Conservation (phyloP, 2,888 invertebrate genomes). For the Tetranychus truncatus region DNA sequence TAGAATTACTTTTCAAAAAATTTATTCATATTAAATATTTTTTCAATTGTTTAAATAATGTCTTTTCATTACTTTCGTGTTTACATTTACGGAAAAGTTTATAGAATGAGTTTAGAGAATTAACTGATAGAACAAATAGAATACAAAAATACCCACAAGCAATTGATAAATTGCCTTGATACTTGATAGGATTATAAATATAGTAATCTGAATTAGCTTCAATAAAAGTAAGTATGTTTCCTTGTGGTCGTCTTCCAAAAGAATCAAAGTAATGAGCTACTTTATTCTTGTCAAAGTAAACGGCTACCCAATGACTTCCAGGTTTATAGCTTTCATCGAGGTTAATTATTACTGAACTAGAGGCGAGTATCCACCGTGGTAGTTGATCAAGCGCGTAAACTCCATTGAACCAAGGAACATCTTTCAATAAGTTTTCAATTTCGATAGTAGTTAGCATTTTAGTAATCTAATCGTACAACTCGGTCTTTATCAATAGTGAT, state of each 20-base stretch:
- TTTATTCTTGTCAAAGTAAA: neutral
- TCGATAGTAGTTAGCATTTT: neutral
- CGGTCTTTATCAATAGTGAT: neutral
- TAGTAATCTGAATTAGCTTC: neutral
- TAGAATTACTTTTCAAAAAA: neutral
- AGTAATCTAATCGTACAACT: neutral
- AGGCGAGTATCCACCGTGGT: neutral
- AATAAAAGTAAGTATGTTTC: neutral
- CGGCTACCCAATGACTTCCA: neutral
- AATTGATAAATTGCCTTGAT: neutral
- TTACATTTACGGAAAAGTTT: neutral
- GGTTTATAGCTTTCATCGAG: neutral
- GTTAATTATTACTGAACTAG: neutral
- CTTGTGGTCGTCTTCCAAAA: neutral
- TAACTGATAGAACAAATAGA: neutral
- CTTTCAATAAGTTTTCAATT: neutral
- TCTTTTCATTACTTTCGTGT: neutral
- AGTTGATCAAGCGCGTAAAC: neutral
- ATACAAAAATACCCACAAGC: neutral
- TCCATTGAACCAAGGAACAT: neutral
- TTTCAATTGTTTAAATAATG: neutral
- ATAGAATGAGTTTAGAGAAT: neutral
- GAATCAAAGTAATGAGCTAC: constrained; percentile 8
- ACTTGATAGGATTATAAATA: neutral
- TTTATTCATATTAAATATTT: neutral